A percentile compares a stretch with the other conserved stretches of the same genome.
These are phyloP conservation scores for Patella pellucida DNA, from an alignment of 2,888 invertebrate genomes.

Conservation along the genomic window DNA sequence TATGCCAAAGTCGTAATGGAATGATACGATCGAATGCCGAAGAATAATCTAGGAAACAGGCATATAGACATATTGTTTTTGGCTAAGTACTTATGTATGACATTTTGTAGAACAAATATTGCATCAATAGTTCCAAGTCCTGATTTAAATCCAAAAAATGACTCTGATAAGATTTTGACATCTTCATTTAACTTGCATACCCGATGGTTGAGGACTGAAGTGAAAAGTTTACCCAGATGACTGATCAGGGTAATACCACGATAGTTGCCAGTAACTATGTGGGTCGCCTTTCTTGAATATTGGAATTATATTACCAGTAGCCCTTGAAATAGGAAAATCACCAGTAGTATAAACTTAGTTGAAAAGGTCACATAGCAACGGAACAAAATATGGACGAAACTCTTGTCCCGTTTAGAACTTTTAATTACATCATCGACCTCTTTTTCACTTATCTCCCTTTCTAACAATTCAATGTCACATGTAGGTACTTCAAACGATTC, in stretches of 20 bases:
- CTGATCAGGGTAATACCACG: slow-evolving; percentile 5
- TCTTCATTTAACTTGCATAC: background rate
- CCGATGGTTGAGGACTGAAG: background rate
- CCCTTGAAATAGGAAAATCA: background rate
- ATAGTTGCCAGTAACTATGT: background rate
- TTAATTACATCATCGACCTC: background rate
- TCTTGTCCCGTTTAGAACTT: background rate
- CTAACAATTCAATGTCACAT: background rate
- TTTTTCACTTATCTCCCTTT: background rate
- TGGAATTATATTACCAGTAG: background rate
- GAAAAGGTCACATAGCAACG: background rate
- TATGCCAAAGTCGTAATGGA: background rate
- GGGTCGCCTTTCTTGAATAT: slow-evolving; percentile 1
- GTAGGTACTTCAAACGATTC: background rate
- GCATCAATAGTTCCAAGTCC: background rate
- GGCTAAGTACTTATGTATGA: background rate
- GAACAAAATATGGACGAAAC: background rate
- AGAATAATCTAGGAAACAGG: slow-evolving; percentile 3
- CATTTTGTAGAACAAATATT: background rate
- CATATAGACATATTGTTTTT: background rate
- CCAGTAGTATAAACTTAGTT: background rate
- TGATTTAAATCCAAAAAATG: background rate
- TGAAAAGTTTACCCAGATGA: slow-evolving; percentile 12
- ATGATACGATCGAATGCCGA: slow-evolving; percentile 2
- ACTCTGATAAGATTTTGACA: background rate